Percentiles rank a stretch among this genome's conserved stretches.
These are phyloP conservation scores for Delichon dasypus DNA, from an alignment of 2,797 vertebrate species.

Conservation along the genomic window DNA sequence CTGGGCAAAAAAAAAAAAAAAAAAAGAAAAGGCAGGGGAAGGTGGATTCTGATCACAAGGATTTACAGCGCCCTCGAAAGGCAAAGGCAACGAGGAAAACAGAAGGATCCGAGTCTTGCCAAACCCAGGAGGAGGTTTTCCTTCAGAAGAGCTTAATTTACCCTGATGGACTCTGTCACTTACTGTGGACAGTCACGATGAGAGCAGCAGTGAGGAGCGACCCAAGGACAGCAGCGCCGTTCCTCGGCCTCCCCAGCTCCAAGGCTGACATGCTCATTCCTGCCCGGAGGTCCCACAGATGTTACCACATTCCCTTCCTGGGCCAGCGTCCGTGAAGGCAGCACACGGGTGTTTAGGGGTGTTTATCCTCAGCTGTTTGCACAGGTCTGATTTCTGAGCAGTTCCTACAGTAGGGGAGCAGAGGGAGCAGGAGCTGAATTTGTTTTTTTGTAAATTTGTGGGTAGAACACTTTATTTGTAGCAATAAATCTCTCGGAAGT, in stretches of 20 bases:
- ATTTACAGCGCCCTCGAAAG: accelerated
- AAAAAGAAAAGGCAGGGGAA: background rate
- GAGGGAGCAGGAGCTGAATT: background rate
- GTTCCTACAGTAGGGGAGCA: background rate
- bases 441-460: accelerated
- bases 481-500: background rate
- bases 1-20: background rate
- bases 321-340: background rate
- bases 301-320: background rate
- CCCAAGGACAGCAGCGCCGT: accelerated
- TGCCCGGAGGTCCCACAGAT: background rate
- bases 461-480: background rate
- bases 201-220: background rate
- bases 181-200: background rate
- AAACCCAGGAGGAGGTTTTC: background rate
- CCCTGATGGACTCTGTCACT: background rate
- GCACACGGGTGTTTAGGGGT: background rate
- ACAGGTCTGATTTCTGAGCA: background rate
- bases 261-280: background rate
- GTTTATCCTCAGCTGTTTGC: accelerated
- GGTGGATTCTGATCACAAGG: background rate
- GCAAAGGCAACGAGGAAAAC: background rate
- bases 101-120: background rate
- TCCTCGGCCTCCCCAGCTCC: background rate
- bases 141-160: background rate